Evolutionary conservation across 2,113 vertebrate species (phyloP), one percentile per base, ranked within the genome.

Genomic region (Rhea pennata): DNA sequence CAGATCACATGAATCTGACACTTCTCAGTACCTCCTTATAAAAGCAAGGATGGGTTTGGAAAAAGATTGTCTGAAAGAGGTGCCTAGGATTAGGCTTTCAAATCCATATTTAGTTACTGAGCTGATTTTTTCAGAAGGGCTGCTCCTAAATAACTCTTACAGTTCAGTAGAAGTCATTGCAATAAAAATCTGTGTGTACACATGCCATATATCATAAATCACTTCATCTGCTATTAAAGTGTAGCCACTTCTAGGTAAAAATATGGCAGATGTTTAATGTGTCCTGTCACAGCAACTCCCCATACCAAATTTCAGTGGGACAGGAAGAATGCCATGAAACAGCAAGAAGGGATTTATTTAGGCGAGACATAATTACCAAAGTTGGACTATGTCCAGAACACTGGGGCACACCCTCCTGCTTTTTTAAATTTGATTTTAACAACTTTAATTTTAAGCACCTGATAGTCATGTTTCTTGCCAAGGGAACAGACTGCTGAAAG

Each of bases 401-500:
- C 80, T 31, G 74, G 84, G 91, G 80, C 84, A 92, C 93, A 91
- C 66, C 40, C 80, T 96, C 81, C 70, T 62, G 81, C 90, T 62
- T 95, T 90, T 84, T 88, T 74, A 96, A 94, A 96, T 93, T 93
- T 93, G 92, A 92, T 93, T 96, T 93, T 91, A 96, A 92, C 86
- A 81, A 23, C 83, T 96, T 96, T 93, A 93, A 90, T 94, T 95
- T 96, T 93, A 94, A 95, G 94, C 95, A 94, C 76, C 90, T 93
- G 92, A 92, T 87, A 78, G 95, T 61, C 0, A 0, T 84, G 77
- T 90, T 94, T 93, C 76, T 91, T 93, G 84, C 93, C 87, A 93
- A 92, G 53, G 0, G 11, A 96, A 87, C n/a, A 72, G 77, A 94
- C 64, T 79, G 87, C 66, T 87, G 86, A 53, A 72, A 87, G 80